Evolutionary conservation across 2,888 invertebrate genomes (phyloP).

Genomic region (Mythimna ferrago): DNA sequence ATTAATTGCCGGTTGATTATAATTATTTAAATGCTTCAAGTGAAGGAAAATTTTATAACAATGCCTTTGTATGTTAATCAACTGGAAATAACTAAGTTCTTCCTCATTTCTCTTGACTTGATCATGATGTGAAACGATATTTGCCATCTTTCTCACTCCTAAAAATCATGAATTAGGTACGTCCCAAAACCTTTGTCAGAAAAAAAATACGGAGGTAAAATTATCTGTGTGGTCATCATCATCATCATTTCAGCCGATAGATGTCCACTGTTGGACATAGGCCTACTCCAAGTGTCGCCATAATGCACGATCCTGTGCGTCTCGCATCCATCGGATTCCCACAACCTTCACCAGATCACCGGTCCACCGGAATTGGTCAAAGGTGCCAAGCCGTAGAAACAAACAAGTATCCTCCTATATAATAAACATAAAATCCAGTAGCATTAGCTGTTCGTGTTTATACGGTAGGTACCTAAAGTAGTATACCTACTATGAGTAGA

Average conservation of each 20-base stretch:
- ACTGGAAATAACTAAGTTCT: conserved; percentile 12
- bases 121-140: not conserved
- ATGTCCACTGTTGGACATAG: too few species aligned
- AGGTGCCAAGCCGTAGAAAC: too few species aligned
- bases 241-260: too few species aligned
- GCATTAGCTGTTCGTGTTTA: not conserved
- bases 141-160: not conserved
- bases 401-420: not conserved
- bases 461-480: not conserved
- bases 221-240: not conserved
- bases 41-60: conserved; percentile 30
- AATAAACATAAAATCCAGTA: too few species aligned
- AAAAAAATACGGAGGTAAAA: not conserved
- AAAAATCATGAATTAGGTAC: too few species aligned
- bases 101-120: conserved; percentile 32
- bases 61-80: conserved; percentile 47
- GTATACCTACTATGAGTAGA: not conserved
- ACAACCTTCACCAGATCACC: too few species aligned
- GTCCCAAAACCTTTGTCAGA: too few species aligned
- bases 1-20: conserved; percentile 1
- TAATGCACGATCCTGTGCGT: too few species aligned
- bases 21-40: conserved; percentile 3
- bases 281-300: too few species aligned
- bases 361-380: too few species aligned
- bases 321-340: too few species aligned